phyloP scores from a whole-genome alignment of 2,888 invertebrate genomes.

The Lacanobia wlatinum region DNA sequence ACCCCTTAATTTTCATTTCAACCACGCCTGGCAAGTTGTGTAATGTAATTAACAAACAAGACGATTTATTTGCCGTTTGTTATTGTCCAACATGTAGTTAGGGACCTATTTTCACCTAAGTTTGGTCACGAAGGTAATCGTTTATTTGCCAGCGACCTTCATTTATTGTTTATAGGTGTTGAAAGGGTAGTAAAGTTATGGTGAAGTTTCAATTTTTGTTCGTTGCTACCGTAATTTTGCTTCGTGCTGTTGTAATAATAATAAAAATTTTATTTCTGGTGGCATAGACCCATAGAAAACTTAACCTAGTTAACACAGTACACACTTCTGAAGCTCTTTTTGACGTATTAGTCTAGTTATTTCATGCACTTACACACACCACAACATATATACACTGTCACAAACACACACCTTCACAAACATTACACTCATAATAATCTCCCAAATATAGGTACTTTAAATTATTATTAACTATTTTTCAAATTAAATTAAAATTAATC shows the following conservation, averaged over 20 bases:
- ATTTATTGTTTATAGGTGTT: conserved; percentile 44
- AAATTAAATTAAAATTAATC: no score
- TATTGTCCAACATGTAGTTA: conserved; percentile 56
- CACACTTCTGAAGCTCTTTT: no score
- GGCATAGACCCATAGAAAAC: no score
- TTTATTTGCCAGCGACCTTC: conserved; percentile 39
- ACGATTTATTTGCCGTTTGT: conserved; percentile 62
- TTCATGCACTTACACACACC: no score
- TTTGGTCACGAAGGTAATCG: conserved; percentile 49
- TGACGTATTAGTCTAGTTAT: no score
- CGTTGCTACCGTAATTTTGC: not conserved
- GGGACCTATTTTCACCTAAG: conserved; percentile 54
- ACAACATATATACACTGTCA: no score
- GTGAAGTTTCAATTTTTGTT: not conserved
- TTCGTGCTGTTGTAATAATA: not conserved
- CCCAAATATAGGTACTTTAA: no score
- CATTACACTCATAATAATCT: no score
- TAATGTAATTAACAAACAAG: conserved; percentile 66
- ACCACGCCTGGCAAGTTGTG: conserved; percentile 63
- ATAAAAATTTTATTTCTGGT: no score
- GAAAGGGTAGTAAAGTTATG: conserved; percentile 24
- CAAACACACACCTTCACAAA: no score
- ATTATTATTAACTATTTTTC: no score
- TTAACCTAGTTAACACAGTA: no score
- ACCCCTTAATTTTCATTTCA: conserved; percentile 66